These are phyloP conservation scores for Drosophila yakuba DNA, from an alignment of 1,140 invertebrate species.

Conservation along the genomic window DNA sequence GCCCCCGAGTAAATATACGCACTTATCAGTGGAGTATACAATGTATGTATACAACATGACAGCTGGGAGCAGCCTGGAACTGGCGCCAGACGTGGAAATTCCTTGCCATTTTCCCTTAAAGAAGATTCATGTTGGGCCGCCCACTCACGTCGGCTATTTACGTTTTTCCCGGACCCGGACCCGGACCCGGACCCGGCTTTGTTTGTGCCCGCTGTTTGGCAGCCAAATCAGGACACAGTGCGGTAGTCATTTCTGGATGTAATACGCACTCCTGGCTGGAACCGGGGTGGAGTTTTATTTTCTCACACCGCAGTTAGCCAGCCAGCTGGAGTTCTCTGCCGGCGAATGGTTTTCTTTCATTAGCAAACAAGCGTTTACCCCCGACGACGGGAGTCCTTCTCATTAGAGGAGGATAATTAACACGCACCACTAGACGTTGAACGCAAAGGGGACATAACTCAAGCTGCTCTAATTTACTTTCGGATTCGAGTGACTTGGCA, in stretches of 20 bases:
- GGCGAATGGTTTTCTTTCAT: constrained; percentile 70
- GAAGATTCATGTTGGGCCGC: constrained; percentile 65
- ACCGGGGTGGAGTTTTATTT: constrained; percentile 55
- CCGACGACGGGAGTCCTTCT: constrained; percentile 10
- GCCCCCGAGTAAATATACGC: constrained; percentile 20
- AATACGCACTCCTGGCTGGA: constrained; percentile 14
- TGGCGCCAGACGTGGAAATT: constrained; percentile 41
- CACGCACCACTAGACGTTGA: constrained; percentile 30
- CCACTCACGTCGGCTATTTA: constrained; percentile 57
- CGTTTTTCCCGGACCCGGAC: constrained; percentile 29
- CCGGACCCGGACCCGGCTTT: constrained; percentile 14
- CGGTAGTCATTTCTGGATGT: constrained; percentile 59
- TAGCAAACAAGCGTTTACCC: constrained; percentile 54
- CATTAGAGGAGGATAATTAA: constrained; percentile 77
- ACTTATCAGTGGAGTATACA: constrained; percentile 4
- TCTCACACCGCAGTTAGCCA: constrained; percentile 33
- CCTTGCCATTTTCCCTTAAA: constrained; percentile 26
- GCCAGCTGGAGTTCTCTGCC: constrained; percentile 63
- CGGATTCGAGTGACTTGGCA: constrained; percentile 51
- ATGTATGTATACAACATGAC: background rate
- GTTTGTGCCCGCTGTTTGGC: constrained; percentile 19
- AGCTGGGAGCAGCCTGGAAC: constrained; percentile 25
- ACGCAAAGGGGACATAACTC: constrained; percentile 27
- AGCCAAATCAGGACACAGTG: constrained; percentile 74
- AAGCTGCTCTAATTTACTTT: constrained; percentile 60